Evolutionary conservation across 2,888 invertebrate genomes (phyloP).

Genomic region (Agrochola lychnidis): DNA sequence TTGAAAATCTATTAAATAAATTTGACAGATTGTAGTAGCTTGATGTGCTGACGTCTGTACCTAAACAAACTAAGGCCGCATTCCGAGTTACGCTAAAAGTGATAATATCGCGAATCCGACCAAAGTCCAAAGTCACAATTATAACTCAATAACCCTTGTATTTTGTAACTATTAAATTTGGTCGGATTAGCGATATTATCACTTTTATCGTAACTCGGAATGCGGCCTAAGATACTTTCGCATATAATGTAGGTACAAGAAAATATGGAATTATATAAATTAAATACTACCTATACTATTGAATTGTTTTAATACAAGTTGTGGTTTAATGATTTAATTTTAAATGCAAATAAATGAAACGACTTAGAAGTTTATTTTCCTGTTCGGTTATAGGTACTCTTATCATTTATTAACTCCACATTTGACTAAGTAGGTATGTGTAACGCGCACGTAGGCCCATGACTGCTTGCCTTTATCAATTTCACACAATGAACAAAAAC

Average conservation of each 20-base stretch:
- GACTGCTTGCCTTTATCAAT: neutral
- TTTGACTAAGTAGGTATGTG: neutral
- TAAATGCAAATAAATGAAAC: neutral
- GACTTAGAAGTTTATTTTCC: constrained; percentile 3
- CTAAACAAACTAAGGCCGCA: neutral
- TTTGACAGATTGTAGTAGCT: too few relatives aligned
- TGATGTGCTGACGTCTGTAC: too few relatives aligned
- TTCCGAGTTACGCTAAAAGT: too few relatives aligned
- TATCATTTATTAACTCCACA: neutral
- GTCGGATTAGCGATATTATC: too few relatives aligned
- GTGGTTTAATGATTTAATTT: neutral
- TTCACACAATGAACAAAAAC: neutral
- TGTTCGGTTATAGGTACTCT: neutral
- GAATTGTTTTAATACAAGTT: neutral
- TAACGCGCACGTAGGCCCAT: neutral
- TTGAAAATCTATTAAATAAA: too few relatives aligned
- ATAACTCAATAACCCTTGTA: too few relatives aligned
- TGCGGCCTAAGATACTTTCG: neutral
- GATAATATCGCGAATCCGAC: too few relatives aligned
- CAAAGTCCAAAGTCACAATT: too few relatives aligned
- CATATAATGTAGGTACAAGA: neutral
- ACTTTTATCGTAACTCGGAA: too few relatives aligned
- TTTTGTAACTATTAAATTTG: too few relatives aligned
- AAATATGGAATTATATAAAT: neutral
- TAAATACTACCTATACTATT: neutral